phyloP scores from a whole-genome alignment of 1,140 invertebrate species.

The Stratiolaelaps scimitus region DNA sequence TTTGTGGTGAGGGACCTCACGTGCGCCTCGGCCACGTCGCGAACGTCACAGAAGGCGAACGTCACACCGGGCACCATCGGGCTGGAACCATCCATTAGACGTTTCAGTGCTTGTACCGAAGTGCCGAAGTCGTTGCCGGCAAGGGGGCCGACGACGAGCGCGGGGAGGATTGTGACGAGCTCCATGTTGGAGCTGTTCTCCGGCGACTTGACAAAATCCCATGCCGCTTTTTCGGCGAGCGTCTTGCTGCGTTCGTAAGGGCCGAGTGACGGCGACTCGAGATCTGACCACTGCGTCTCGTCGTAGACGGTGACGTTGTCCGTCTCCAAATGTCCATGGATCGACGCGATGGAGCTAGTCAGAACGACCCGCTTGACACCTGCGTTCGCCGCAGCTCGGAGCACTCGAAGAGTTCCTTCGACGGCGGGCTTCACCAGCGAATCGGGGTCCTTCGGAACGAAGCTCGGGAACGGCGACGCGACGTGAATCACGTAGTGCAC shows the following conservation, averaged over 20 bases:
- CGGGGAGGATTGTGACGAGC: conserved; percentile 47
- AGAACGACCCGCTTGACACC: conserved; percentile 48
- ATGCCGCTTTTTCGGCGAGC: conserved; percentile 48
- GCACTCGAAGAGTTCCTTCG: conserved; percentile 47
- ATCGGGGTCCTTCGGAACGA: conserved; percentile 39
- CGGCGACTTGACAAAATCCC: conserved; percentile 45
- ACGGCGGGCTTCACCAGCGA: conserved; percentile 46
- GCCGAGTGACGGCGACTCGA: conserved; percentile 39
- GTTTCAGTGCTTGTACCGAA: conserved; percentile 42
- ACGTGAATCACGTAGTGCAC: conserved; percentile 48
- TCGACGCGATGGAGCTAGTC: conserved; percentile 47
- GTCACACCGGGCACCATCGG: conserved; percentile 45
- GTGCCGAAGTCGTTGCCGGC: conserved; percentile 42
- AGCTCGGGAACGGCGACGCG: conserved; percentile 48
- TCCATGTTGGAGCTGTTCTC: conserved; percentile 45
- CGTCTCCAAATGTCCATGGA: conserved; percentile 41
- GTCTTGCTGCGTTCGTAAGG: conserved; percentile 47
- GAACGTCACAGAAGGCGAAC: conserved; percentile 46
- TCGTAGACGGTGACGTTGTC: conserved; percentile 43
- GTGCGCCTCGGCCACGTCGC: conserved; percentile 49
- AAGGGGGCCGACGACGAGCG: conserved; percentile 46
- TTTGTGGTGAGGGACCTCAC: conserved; percentile 45
- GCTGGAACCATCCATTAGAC: conserved; percentile 43
- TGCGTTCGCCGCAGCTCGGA: conserved; percentile 45
- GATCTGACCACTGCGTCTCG: conserved; percentile 48